phyloP scores from a whole-genome alignment of 2,113 vertebrate genomes.

The Gallinago undulata region DNA sequence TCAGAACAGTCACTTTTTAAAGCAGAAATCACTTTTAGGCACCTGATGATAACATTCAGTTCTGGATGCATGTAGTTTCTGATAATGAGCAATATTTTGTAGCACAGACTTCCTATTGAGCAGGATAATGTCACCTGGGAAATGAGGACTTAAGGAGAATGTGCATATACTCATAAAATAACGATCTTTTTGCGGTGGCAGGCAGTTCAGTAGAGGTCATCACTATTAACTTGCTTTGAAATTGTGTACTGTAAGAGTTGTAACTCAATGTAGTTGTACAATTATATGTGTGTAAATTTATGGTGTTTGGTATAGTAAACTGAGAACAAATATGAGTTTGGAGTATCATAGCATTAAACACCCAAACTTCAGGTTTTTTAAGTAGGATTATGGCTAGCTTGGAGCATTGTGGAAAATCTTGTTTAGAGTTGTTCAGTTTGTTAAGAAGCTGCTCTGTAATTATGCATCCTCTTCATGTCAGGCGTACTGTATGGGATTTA shows the following conservation, averaged over 20 bases:
- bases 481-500: background rate
- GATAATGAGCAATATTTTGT: background rate
- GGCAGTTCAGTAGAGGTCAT: background rate
- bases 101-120: background rate
- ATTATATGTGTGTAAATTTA: background rate
- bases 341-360: background rate
- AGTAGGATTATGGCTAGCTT: background rate
- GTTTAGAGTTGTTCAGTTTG: background rate
- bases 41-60: background rate
- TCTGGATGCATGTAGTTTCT: background rate
- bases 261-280: background rate
- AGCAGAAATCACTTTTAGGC: background rate
- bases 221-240: background rate
- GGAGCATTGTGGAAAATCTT: background rate
- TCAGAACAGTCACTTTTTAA: background rate
- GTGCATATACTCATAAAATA: background rate
- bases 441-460: background rate
- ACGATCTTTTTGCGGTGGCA: fast-evolving
- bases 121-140: background rate
- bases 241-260: background rate
- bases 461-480: background rate
- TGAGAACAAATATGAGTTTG: background rate
- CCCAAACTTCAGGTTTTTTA: background rate
- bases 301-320: background rate
- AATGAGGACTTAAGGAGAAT: background rate